Conservation (phyloP, 2,113 vertebrate species). For the Collichthys lucidus region DNA sequence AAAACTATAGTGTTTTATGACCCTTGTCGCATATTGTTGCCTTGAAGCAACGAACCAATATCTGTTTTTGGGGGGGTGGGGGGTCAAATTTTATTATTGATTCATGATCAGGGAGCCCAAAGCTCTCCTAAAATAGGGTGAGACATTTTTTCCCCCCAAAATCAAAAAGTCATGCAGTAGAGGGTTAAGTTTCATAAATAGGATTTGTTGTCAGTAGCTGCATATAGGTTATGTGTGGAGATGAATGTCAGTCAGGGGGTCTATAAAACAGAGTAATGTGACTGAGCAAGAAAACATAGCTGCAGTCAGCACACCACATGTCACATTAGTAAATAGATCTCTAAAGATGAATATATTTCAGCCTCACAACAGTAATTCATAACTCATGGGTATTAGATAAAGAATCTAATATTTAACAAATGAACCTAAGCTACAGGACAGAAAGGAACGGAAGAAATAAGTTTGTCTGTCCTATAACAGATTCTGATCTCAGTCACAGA, state of each 20-base stretch:
- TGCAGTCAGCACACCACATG: neutral
- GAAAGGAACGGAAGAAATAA: neutral
- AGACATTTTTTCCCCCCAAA: no score
- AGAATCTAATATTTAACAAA: neutral
- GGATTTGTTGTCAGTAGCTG: neutral
- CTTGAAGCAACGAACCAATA: no score
- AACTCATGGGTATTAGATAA: neutral
- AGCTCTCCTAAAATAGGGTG: no score
- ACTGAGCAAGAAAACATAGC: neutral
- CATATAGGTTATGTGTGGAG: neutral
- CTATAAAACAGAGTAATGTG: neutral
- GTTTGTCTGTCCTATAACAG: neutral
- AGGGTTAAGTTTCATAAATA: neutral
- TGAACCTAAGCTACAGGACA: neutral
- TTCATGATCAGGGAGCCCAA: no score
- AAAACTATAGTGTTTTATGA: no score
- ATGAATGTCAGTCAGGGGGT: neutral
- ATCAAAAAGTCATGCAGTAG: no score
- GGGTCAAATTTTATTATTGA: no score
- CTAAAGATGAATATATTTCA: neutral
- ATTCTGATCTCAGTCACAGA: neutral
- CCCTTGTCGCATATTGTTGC: no score
- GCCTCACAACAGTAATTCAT: neutral
- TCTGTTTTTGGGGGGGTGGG: no score
- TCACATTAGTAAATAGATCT: slow-evolving; percentile 10